A percentile compares a stretch with the other conserved stretches of the same genome.
Conservation (phyloP, 2,113 vertebrate genomes). For the Isurus oxyrinchus region DNA sequence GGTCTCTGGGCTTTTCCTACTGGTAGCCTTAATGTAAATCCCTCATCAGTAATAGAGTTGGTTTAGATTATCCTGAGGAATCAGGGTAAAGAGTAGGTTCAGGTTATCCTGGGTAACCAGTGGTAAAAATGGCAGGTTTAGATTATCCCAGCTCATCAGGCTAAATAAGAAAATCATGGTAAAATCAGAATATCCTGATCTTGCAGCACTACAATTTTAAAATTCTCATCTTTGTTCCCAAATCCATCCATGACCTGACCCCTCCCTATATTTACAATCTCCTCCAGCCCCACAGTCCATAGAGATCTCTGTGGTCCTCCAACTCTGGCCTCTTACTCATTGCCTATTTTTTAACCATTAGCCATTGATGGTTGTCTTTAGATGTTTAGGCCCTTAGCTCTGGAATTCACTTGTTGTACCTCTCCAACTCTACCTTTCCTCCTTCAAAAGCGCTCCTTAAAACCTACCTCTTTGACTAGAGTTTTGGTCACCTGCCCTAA, state of each 20-base stretch:
- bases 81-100: not conserved
- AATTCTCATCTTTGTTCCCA: not conserved
- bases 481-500: not conserved
- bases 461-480: too few species aligned
- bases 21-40: not conserved
- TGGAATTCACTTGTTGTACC: not conserved
- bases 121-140: not conserved
- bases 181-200: not conserved
- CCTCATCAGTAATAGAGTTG: not conserved
- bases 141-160: not conserved
- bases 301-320: not conserved
- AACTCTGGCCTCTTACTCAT: not conserved
- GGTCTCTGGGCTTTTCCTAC: not conserved
- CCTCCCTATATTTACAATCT: not conserved
- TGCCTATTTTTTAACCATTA: not conserved
- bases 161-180: not conserved
- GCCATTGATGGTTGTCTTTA: not conserved
- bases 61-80: not conserved
- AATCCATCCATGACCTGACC: not conserved
- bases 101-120: not conserved
- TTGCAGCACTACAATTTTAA: not conserved
- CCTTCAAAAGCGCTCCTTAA: not conserved
- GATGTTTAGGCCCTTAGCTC: not conserved
- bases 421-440: not conserved
- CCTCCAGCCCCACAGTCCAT: not conserved